Evolutionary conservation across 2,797 vertebrate species (phyloP).

Genomic region (Phoxinus dragarum): DNA sequence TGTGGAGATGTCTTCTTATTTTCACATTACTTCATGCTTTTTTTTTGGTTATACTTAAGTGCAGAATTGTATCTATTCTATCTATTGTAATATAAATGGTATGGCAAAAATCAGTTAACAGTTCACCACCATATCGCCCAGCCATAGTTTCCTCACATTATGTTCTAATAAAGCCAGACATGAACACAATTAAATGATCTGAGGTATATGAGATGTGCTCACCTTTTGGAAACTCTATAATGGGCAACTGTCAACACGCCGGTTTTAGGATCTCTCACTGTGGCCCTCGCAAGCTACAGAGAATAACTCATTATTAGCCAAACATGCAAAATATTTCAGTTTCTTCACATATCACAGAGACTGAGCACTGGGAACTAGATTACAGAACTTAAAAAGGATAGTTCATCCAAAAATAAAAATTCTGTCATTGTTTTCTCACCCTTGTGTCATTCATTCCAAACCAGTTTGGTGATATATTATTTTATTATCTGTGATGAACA

Average conservation of each 20-base stretch:
- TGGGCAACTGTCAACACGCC: constrained; percentile 93
- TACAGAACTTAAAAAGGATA: neutral
- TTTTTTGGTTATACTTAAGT: too few species aligned
- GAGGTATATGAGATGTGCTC: constrained; percentile 51
- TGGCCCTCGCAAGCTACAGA: constrained; percentile 90
- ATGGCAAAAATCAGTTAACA: neutral
- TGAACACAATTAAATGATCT: neutral
- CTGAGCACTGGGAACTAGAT: neutral
- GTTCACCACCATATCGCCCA: neutral
- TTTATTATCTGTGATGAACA: neutral
- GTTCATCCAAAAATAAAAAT: neutral
- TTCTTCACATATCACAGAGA: neutral
- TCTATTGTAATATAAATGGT: neutral
- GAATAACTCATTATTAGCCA: neutral
- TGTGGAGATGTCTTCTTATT: too few species aligned
- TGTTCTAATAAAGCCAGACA: neutral
- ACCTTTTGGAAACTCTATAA: constrained; percentile 99
- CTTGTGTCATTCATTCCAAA: neutral
- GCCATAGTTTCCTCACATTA: neutral
- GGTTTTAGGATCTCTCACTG: constrained; percentile 95
- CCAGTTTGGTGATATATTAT: neutral
- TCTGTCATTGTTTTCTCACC: neutral
- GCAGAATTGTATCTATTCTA: too few species aligned
- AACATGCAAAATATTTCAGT: neutral
- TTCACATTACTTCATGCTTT: too few species aligned